A percentile compares a stretch with the other conserved stretches of the same genome.
Evolutionary conservation across 2,113 vertebrate genomes (phyloP).

Genomic region (Cavia aperea): DNA sequence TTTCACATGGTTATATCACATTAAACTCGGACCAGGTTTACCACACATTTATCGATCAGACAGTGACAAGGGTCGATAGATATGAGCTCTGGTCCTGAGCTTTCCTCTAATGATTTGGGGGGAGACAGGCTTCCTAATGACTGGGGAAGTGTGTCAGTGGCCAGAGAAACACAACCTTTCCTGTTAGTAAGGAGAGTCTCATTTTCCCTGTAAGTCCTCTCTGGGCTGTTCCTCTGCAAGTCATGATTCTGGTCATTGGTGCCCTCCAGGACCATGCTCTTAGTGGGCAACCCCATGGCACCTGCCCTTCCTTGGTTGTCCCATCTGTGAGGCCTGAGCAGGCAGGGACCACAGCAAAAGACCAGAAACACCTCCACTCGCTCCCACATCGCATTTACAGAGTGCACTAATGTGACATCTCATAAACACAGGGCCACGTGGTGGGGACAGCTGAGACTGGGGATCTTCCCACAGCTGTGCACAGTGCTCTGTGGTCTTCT

Average conservation of each 20-base stretch:
- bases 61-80: neutral
- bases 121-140: neutral
- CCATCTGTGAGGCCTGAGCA: fast-evolving
- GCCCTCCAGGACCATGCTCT: fast-evolving
- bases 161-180: neutral
- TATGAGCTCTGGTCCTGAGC: fast-evolving
- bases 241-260: too few relatives aligned
- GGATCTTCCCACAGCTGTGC: neutral
- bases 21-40: neutral
- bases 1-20: neutral
- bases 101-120: neutral
- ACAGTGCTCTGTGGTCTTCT: neutral
- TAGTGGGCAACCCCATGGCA: fast-evolving
- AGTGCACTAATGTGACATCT: too few relatives aligned
- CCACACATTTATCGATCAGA: neutral
- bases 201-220: neutral
- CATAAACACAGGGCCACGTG: neutral
- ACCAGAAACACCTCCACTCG: neutral
- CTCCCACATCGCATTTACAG: neutral
- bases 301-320: too few relatives aligned
- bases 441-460: neutral
- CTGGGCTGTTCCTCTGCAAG: neutral
- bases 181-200: neutral
- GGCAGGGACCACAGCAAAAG: neutral
- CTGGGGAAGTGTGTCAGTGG: neutral